A percentile compares a stretch with the other conserved stretches of the same genome.
Evolutionary conservation across 1,140 invertebrate species (phyloP).

Genomic region (Ctenoplectra terminalis): DNA sequence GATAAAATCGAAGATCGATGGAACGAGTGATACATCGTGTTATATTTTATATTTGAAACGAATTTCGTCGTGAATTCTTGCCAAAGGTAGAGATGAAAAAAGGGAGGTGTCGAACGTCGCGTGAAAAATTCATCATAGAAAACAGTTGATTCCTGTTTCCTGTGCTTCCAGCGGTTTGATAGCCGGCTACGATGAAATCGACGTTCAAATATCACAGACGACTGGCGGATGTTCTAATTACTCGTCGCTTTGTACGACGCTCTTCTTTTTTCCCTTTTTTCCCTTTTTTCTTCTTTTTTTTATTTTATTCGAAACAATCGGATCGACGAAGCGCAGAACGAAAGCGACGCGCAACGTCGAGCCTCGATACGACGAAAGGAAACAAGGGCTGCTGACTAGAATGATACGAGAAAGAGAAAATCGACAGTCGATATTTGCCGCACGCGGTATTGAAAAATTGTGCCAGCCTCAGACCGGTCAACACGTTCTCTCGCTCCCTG

Average conservation of each 20-base stretch:
- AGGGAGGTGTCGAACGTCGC: neutral
- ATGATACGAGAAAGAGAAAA: slow-evolving; percentile 44
- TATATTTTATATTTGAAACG: neutral
- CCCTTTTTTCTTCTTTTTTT: slow-evolving; percentile 7
- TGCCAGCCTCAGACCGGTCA: slow-evolving; percentile 43
- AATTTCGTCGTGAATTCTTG: neutral
- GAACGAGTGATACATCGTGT: neutral
- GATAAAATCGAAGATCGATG: neutral
- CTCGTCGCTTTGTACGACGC: neutral
- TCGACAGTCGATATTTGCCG: slow-evolving; percentile 51
- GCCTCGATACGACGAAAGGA: slow-evolving; percentile 32
- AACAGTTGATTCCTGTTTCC: neutral
- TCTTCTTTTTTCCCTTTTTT: neutral
- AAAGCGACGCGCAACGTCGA: slow-evolving; percentile 34
- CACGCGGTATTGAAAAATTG: slow-evolving; percentile 63
- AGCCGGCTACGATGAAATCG: slow-evolving; percentile 8
- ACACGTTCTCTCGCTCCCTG: slow-evolving; percentile 14
- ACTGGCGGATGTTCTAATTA: slow-evolving; percentile 35
- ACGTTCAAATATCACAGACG: slow-evolving; percentile 7
- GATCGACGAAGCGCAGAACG: slow-evolving; percentile 21
- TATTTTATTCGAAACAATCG: slow-evolving; percentile 45
- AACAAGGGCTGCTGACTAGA: slow-evolving; percentile 22
- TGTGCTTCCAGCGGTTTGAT: neutral
- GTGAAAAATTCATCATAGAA: neutral
- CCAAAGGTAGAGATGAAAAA: neutral